A percentile compares a stretch with the other conserved stretches of the same genome.
These are phyloP conservation scores for Saccopteryx leptura DNA, from an alignment of 2,113 vertebrate species.

Conservation along the genomic window DNA sequence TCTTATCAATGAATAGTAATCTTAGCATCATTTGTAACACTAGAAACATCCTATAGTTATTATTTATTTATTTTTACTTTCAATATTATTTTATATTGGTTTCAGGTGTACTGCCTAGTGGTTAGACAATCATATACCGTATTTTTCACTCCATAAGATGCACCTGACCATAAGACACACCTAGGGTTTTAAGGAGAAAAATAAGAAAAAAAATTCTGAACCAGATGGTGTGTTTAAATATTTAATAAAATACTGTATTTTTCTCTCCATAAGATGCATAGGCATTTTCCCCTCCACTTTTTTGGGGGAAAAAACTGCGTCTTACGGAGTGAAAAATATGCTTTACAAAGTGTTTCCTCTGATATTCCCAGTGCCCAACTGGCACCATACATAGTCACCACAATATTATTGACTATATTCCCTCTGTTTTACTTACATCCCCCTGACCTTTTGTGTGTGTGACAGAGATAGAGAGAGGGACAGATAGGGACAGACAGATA, in stretches of 20 bases:
- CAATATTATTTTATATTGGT: not conserved
- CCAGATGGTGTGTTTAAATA: no score
- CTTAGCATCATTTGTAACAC: not conserved
- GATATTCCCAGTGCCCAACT: not conserved
- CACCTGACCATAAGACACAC: no score
- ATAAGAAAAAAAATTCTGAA: no score
- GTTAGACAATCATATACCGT: not conserved
- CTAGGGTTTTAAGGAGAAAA: no score
- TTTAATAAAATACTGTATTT: no score
- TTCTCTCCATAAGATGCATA: no score
- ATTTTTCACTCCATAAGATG: no score
- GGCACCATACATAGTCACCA: not conserved
- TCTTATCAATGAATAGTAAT: not conserved
- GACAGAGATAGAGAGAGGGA: no score
- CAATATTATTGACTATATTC: not conserved
- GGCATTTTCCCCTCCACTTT: no score
- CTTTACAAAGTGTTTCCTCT: not conserved
- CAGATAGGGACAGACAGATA: no score
- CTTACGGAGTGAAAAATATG: no score
- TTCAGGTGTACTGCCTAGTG: not conserved
- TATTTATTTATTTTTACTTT: not conserved
- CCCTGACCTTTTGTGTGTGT: not conserved
- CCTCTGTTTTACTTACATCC: not conserved
- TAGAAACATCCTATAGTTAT: not conserved
- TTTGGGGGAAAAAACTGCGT: no score